Percentiles rank a stretch among this genome's conserved stretches.
Evolutionary conservation across 2,113 vertebrate species (phyloP).

Genomic region (Podarcis raffonei): DNA sequence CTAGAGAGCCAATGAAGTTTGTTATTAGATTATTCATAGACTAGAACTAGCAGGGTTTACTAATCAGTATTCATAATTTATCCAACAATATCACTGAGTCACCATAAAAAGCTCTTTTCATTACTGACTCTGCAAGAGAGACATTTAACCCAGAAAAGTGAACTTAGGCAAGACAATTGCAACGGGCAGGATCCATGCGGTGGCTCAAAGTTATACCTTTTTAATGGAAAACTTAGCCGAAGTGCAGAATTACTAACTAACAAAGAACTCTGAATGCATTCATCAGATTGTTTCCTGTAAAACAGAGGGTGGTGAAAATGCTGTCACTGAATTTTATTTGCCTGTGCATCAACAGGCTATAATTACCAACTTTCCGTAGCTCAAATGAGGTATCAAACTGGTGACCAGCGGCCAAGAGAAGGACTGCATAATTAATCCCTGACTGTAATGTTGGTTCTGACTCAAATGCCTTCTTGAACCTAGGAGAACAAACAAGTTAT

Average conservation of each 20-base stretch:
- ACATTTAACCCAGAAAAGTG: neutral
- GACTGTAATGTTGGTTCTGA: conserved; percentile 97
- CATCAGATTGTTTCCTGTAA: neutral
- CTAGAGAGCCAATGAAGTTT: neutral
- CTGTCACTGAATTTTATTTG: conserved; percentile 44
- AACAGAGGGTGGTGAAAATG: neutral
- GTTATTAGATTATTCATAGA: neutral
- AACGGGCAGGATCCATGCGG: neutral
- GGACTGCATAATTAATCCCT: conserved; percentile 97
- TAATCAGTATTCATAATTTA: neutral
- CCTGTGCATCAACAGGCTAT: conserved; percentile 56
- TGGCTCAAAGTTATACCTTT: neutral
- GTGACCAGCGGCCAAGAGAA: conserved; percentile 93
- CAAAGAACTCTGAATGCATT: neutral
- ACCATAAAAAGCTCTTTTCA: neutral
- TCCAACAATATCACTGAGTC: neutral
- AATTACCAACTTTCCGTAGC: conserved; percentile 98
- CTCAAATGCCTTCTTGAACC: conserved; percentile 97
- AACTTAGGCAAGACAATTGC: neutral
- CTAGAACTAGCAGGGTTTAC: neutral
- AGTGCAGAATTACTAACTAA: conserved; percentile 5
- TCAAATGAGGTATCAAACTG: conserved; percentile 98
- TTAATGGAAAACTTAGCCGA: neutral
- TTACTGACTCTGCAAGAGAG: neutral
- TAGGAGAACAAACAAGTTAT: conserved; percentile 73